Base-by-base conservation (phyloP, 2,888 invertebrate genomes). In the Thereva unica region DNA sequence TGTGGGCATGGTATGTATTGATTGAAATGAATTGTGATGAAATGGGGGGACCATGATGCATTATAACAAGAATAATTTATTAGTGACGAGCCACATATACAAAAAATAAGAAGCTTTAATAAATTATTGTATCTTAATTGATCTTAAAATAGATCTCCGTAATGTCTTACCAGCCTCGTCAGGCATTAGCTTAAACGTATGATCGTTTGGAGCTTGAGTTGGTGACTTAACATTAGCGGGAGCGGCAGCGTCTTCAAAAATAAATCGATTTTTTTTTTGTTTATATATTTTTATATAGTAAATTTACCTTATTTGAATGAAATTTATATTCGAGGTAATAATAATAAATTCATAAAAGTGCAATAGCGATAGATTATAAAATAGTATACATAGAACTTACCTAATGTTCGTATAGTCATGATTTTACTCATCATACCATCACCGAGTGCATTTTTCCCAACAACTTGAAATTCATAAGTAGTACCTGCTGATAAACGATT, bases 401-500 rank as follows among this genome's bases (percentile, higher is more conserved):
- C 95, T 77, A 92, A 85, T 67, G 97, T 97, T 78, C 90, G 86
- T 73, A 94, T 91, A 68, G 91, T 92, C 78, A 96, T 91, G 69
- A 92, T 88, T 82, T 95, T 92, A 84, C 96, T 96, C 87, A 93
- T 92, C 90, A 95, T 92, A 70, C 97, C 97, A 77, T 96, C 94
- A 70, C 97, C 97, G 66, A 95, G 87, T 9, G 92, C 89, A 81
- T 97, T 97, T 78, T 95, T 92, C 68, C 97, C 95, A 75, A 96
- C 89, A 67, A 97, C 94, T 85, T 95, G 94, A 82, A 97, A 97
- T 83, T 97, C 96, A 83, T 97, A 97, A 67, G 90, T 89, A 47
- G 94, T 95, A 71, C 92, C 92, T 7, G 96, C 94, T 73, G 90
- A 89, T 70, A 97, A 85, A 70, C 92, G 89, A 81, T 93, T 94